These are phyloP conservation scores for Epinephelus lanceolatus DNA, from an alignment of 2,113 vertebrate genomes.

Conservation along the genomic window DNA sequence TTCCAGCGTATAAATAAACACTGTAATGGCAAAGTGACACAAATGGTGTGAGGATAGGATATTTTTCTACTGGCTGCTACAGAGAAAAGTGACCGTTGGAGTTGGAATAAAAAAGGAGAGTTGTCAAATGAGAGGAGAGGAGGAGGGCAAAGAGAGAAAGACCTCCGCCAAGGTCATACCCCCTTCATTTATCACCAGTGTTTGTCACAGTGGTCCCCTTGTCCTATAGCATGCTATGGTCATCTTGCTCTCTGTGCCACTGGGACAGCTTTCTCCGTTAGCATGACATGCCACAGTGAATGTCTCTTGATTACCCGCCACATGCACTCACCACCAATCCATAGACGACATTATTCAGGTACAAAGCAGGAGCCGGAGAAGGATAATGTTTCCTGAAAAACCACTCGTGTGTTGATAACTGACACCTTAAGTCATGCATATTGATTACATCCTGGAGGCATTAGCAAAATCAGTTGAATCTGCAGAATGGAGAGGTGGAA, in stretches of 20 bases:
- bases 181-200: slow-evolving; percentile 50
- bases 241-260: slow-evolving; percentile 28
- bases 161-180: slow-evolving; percentile 54
- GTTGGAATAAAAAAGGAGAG: slow-evolving; percentile 27
- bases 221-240: slow-evolving; percentile 12
- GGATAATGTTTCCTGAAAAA: slow-evolving; percentile 71
- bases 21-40: neutral
- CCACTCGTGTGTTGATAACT: slow-evolving; percentile 70
- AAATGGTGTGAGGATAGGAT: neutral
- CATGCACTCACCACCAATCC: slow-evolving; percentile 34
- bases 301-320: slow-evolving; percentile 53
- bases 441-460: slow-evolving; percentile 73
- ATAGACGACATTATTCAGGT: slow-evolving; percentile 55
- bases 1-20: slow-evolving; percentile 9
- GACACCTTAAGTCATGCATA: slow-evolving; percentile 77
- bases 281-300: slow-evolving; percentile 44
- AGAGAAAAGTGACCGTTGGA: slow-evolving; percentile 39
- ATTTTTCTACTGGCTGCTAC: slow-evolving; percentile 49
- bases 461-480: slow-evolving; percentile 74
- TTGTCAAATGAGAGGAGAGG: slow-evolving; percentile 13
- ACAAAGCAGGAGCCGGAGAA: slow-evolving; percentile 51
- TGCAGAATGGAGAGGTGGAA: slow-evolving; percentile 58
- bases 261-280: slow-evolving; percentile 34
- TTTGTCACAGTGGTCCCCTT: slow-evolving; percentile 34
- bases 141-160: slow-evolving; percentile 29